Percentiles rank a stretch among this genome's conserved stretches.
Conservation (phyloP, 2,113 vertebrate genomes). For the Oreocharis arfaki region DNA sequence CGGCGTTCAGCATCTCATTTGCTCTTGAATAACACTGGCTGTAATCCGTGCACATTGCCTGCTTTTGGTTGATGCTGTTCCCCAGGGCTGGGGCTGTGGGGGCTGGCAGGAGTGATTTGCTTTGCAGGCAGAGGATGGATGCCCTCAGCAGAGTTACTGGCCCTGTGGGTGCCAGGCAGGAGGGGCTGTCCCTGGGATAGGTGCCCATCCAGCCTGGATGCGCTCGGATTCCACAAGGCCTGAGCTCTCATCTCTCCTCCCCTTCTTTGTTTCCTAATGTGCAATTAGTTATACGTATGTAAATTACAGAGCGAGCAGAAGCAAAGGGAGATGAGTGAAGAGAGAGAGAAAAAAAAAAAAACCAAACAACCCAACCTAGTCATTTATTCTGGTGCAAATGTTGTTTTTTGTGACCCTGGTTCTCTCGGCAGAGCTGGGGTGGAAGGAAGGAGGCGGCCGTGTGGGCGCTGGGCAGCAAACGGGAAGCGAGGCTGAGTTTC, state of each 20-base stretch:
- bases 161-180: not conserved
- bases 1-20: not conserved
- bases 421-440: not conserved
- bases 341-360: not conserved
- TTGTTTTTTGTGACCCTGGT: not conserved
- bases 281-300: not conserved
- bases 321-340: not conserved
- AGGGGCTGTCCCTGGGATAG: not conserved
- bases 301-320: not conserved
- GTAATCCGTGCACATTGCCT: not conserved
- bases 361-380: not conserved
- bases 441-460: not conserved
- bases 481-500: not conserved
- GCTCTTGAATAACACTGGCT: not conserved
- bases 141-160: not conserved
- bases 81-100: not conserved
- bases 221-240: fast-evolving
- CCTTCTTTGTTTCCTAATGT: not conserved
- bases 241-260: not conserved
- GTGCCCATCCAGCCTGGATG: not conserved
- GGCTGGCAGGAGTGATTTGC: not conserved
- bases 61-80: not conserved
- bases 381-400: not conserved
- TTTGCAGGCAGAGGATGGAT: not conserved
- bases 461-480: not conserved